phyloP scores from a whole-genome alignment of 35 echinoderm and acorn worm genomes.

The Holothuria glaberrima region DNA sequence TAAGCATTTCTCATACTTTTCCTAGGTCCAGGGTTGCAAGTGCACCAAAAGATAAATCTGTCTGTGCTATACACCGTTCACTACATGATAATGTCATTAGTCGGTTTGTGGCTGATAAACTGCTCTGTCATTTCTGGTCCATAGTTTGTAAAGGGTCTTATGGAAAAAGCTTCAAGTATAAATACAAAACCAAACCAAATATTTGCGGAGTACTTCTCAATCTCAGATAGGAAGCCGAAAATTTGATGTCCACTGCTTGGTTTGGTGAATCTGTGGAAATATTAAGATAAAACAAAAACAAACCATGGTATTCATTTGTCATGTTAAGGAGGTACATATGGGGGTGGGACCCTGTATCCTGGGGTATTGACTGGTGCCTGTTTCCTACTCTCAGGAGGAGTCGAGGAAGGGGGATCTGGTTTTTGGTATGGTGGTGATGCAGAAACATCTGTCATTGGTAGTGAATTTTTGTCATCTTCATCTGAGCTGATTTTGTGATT shows the following conservation, averaged over 20 bases:
- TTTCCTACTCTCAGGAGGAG: conserved; percentile 83
- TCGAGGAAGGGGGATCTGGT: conserved; percentile 81
- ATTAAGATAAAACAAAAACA: not conserved
- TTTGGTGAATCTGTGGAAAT: conserved; percentile 4
- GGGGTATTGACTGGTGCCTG: conserved; percentile 76
- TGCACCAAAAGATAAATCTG: no score
- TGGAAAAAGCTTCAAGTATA: not conserved
- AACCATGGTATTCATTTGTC: not conserved
- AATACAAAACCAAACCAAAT: not conserved
- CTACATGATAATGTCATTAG: no score
- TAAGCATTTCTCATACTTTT: no score
- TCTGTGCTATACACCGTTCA: no score
- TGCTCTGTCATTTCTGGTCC: no score
- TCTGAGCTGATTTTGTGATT: conserved; percentile 61
- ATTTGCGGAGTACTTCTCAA: not conserved
- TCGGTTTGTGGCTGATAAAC: no score
- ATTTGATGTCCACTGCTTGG: not conserved
- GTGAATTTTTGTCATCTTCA: conserved; percentile 75
- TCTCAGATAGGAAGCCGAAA: not conserved
- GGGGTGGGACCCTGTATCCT: conserved; percentile 86
- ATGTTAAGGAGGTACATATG: conserved; percentile 87
- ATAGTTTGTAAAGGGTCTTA: no score
- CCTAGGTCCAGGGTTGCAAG: no score
- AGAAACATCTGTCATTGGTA: conserved; percentile 85
- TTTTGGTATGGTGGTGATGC: conserved; percentile 31